Conservation (phyloP, 2,113 vertebrate species). For the Aspidoscelis tigris region DNA sequence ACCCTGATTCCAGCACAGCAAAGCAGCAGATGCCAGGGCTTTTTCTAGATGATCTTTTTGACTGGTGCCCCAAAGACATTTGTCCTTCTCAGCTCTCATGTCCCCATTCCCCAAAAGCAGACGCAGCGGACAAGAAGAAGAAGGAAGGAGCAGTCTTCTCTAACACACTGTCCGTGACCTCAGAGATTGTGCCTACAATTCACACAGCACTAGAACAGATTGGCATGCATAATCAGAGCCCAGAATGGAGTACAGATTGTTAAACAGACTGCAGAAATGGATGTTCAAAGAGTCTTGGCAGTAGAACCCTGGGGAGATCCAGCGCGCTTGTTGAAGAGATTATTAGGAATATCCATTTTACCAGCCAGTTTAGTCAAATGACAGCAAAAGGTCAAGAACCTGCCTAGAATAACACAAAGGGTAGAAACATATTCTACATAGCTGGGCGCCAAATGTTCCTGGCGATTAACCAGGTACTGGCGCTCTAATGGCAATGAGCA, state of each 20-base stretch:
- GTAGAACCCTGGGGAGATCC: neutral
- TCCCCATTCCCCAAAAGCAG: no score
- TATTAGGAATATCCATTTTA: neutral
- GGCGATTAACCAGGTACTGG: neutral
- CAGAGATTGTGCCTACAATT: neutral
- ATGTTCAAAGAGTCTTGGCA: neutral
- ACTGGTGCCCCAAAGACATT: no score
- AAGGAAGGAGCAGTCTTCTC: neutral
- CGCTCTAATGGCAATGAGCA: neutral
- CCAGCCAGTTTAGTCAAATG: neutral
- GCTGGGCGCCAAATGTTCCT: no score
- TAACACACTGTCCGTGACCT: neutral
- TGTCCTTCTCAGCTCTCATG: no score
- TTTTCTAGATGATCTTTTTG: no score
- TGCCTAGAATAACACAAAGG: neutral
- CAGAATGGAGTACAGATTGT: neutral
- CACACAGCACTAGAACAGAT: neutral
- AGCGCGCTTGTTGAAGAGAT: neutral
- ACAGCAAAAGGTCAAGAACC: neutral
- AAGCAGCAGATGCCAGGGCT: no score
- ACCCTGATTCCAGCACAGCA: no score
- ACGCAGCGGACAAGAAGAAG: no score
- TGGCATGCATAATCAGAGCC: neutral
- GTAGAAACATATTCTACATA: neutral
- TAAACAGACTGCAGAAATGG: neutral